Conservation (phyloP, 1,140 invertebrate species). For the Zophobas morio region DNA sequence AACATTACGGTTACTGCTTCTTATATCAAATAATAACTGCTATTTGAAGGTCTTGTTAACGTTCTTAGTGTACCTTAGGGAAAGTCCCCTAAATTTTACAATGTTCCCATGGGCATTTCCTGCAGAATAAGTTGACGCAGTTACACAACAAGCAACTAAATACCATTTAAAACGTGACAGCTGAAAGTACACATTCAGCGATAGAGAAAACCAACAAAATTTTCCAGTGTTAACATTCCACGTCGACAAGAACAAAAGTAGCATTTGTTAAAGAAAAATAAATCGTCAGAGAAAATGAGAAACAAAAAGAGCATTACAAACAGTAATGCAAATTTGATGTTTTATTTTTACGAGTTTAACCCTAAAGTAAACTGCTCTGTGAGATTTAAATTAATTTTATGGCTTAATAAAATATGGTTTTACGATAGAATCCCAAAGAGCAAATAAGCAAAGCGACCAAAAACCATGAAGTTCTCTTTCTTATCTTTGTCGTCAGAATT, state of each 20-base stretch:
- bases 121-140: conserved; percentile 15
- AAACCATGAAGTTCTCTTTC: neutral
- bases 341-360: conserved; percentile 41
- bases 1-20: conserved; percentile 10
- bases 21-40: conserved; percentile 29
- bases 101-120: conserved; percentile 19
- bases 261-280: conserved; percentile 10
- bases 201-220: conserved; percentile 16
- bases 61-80: conserved; percentile 18
- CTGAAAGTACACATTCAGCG: conserved; percentile 1
- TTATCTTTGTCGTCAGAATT: neutral
- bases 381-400: conserved; percentile 37
- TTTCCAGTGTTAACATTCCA: conserved; percentile 8
- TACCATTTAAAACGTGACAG: conserved; percentile 36
- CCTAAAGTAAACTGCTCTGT: conserved; percentile 29
- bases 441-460: conserved; percentile 8
- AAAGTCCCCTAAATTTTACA: conserved; percentile 44
- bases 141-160: conserved; percentile 20
- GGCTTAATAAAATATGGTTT: conserved; percentile 44
- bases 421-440: conserved; percentile 22
- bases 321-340: conserved; percentile 37
- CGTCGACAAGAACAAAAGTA: conserved; percentile 5
- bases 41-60: conserved; percentile 40
- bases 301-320: conserved; percentile 12
- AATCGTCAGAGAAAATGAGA: conserved; percentile 19